Evolutionary conservation across 2,113 vertebrate species (phyloP).

Genomic region (Gymnarchus niloticus): DNA sequence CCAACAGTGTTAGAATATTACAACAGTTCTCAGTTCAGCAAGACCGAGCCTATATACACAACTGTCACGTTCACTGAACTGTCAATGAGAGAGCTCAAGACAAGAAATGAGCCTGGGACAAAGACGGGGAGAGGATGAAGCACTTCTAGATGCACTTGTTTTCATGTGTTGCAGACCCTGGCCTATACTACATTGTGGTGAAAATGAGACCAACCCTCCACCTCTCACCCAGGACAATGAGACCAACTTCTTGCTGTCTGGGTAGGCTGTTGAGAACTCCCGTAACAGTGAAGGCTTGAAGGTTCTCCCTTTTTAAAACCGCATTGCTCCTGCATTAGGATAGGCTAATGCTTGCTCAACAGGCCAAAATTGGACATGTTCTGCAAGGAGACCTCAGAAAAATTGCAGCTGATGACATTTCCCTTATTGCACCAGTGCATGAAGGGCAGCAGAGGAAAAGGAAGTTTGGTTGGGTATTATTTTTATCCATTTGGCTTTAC

Average conservation of each 20-base stretch:
- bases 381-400: constrained; percentile 6
- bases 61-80: not conserved
- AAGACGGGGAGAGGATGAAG: not conserved
- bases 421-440: constrained; percentile 31
- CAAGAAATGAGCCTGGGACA: not conserved
- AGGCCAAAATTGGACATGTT: not conserved
- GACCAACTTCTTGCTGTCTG: not conserved
- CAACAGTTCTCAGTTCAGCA: not conserved
- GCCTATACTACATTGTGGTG: not conserved
- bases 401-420: constrained; percentile 31
- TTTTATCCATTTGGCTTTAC: constrained; percentile 45
- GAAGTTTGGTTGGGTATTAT: constrained; percentile 43
- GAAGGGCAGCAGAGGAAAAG: constrained; percentile 50
- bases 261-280: not conserved
- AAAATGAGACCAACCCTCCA: not conserved
- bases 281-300: not conserved
- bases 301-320: not conserved
- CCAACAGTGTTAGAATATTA: not conserved
- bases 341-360: not conserved
- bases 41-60: not conserved
- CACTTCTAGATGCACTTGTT: not conserved
- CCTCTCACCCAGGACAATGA: not conserved
- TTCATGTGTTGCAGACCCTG: not conserved
- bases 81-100: not conserved
- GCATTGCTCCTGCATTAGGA: not conserved